These are phyloP conservation scores for Cettia cetti DNA, from an alignment of 2,113 vertebrate species.

Conservation along the genomic window DNA sequence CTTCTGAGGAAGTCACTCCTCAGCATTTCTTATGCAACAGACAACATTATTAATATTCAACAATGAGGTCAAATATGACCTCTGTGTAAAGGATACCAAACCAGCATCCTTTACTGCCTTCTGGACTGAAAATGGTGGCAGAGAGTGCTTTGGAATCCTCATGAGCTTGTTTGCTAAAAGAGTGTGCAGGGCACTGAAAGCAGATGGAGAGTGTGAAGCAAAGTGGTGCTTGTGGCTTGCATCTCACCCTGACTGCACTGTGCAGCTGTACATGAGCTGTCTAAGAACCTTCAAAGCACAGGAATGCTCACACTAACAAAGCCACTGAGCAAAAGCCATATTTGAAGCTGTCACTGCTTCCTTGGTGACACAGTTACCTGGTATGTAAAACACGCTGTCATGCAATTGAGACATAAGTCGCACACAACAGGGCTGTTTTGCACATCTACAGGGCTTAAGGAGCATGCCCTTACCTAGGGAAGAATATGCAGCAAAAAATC, in stretches of 20 bases:
- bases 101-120: neutral
- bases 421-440: neutral
- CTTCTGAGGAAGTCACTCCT: neutral
- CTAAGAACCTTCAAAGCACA: neutral
- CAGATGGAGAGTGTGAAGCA: neutral
- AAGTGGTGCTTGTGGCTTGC: rapidly evolving
- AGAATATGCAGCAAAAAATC: neutral
- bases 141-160: neutral
- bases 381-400: neutral
- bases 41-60: neutral
- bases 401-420: neutral
- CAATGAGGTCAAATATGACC: neutral
- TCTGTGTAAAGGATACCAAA: neutral
- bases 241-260: rapidly evolving
- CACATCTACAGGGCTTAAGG: neutral
- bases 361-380: neutral
- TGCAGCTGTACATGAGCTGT: neutral
- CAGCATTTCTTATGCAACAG: neutral
- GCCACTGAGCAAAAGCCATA: neutral
- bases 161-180: neutral
- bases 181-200: rapidly evolving
- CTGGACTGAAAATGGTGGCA: neutral
- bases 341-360: neutral
- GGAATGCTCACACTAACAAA: neutral
- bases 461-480: neutral